Evolutionary conservation across 2,797 vertebrate genomes (phyloP).

Genomic region (Tangara arthus): DNA sequence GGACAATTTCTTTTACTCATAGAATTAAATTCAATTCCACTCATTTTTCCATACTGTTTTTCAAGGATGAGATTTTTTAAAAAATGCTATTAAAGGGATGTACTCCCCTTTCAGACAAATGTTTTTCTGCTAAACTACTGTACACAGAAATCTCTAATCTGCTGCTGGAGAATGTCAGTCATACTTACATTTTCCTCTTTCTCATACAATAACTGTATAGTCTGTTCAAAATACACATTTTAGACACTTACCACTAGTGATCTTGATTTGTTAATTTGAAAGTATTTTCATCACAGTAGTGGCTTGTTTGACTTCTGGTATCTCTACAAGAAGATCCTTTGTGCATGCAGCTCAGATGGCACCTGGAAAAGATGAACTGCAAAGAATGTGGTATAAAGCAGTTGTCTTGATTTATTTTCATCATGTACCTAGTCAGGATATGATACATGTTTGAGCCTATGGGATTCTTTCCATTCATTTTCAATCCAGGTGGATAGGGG

Average conservation of each 20-base stretch:
- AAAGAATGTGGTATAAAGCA: background rate
- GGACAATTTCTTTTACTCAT: background rate
- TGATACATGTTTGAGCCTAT: background rate
- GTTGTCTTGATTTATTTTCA: background rate
- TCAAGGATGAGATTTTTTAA: background rate
- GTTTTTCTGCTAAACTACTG: background rate
- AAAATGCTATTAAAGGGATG: background rate
- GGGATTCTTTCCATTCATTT: background rate
- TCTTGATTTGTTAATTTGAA: background rate
- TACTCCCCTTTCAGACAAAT: background rate
- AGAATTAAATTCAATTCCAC: background rate
- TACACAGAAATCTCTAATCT: background rate
- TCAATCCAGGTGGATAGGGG: background rate
- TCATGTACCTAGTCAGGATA: background rate
- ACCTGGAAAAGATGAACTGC: background rate
- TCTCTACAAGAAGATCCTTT: background rate
- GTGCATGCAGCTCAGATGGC: background rate
- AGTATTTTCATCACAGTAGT: background rate
- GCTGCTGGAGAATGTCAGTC: background rate
- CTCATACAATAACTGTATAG: background rate
- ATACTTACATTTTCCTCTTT: background rate
- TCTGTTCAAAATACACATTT: background rate
- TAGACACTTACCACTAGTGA: background rate
- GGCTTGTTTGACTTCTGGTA: background rate
- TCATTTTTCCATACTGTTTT: background rate